Conservation (phyloP, 2,888 invertebrate species). For the Meghimatium bilineatum region DNA sequence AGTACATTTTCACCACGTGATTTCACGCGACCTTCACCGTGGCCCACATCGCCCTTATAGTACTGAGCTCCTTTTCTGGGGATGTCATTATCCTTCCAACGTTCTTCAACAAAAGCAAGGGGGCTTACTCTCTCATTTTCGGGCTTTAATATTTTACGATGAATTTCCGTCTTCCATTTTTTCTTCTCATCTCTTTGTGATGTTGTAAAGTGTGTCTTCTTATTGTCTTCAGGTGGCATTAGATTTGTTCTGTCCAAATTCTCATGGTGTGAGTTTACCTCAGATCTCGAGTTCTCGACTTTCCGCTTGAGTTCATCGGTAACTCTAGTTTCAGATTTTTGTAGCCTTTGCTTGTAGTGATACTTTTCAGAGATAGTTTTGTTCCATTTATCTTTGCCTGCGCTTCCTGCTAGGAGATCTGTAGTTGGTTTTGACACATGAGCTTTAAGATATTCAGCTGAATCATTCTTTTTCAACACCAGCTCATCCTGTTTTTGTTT, state of each 20-base stretch:
- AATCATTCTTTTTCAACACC: background rate
- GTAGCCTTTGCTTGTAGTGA: background rate
- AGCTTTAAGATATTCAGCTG: background rate
- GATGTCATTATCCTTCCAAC: background rate
- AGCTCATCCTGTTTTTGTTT: background rate
- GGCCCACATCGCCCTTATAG: background rate
- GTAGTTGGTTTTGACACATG: background rate
- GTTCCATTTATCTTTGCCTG: background rate
- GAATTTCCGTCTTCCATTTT: slow-evolving; percentile 11
- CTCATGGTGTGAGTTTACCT: background rate
- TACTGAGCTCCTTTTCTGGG: background rate
- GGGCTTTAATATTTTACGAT: background rate
- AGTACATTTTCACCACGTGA: too few relatives aligned
- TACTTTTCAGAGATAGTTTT: background rate
- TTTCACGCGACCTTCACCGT: background rate
- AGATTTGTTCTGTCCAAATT: background rate
- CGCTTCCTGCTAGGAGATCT: background rate
- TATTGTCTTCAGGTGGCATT: background rate
- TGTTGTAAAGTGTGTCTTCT: background rate
- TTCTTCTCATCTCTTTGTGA: background rate
- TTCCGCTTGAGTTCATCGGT: background rate
- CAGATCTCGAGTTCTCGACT: slow-evolving; percentile 10
- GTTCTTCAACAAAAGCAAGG: too few relatives aligned
- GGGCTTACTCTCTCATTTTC: background rate
- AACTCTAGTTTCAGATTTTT: background rate